phyloP scores from a whole-genome alignment of 2,797 vertebrate species.

The Rhinella marina region DNA sequence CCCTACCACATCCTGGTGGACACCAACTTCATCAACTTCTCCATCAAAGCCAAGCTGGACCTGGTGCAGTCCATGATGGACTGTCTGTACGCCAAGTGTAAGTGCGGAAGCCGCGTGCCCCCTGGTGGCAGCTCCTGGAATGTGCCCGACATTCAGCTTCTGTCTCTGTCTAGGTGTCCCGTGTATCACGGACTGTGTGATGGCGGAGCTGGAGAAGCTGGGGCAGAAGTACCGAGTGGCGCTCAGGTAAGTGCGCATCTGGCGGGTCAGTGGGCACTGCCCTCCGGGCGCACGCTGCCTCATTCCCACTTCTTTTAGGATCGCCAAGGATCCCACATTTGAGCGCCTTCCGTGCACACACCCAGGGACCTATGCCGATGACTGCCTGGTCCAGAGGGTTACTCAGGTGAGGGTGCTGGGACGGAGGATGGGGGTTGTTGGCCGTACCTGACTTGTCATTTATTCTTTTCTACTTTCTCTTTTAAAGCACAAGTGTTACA shows the following conservation, averaged over 20 bases:
- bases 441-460: no score
- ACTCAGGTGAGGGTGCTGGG: slow-evolving; percentile 83
- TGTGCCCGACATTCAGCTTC: not conserved
- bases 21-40: slow-evolving; percentile 99
- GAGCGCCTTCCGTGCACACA: slow-evolving; percentile 93
- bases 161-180: slow-evolving; percentile 83
- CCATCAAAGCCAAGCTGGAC: slow-evolving; percentile 97
- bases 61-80: slow-evolving; percentile 99
- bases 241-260: slow-evolving; percentile 81
- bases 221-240: slow-evolving; percentile 97
- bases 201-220: slow-evolving; percentile 98
- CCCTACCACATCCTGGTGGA: slow-evolving; percentile 95
- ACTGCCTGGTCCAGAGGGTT: slow-evolving; percentile 96
- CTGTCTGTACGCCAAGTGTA: slow-evolving; percentile 97
- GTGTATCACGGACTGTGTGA: slow-evolving; percentile 97
- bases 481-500: slow-evolving; percentile 96
- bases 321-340: slow-evolving; percentile 95
- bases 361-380: slow-evolving; percentile 96
- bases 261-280: not conserved
- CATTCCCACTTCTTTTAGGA: slow-evolving; percentile 74
- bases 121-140: not conserved
- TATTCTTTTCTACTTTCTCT: not conserved
- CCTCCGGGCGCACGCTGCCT: not conserved
- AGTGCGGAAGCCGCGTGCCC: slow-evolving; percentile 66
- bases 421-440: no score